Percentiles rank a stretch among this genome's conserved stretches.
Evolutionary conservation across 2,888 invertebrate species (phyloP).

Genomic region (Mycalesis mineus): DNA sequence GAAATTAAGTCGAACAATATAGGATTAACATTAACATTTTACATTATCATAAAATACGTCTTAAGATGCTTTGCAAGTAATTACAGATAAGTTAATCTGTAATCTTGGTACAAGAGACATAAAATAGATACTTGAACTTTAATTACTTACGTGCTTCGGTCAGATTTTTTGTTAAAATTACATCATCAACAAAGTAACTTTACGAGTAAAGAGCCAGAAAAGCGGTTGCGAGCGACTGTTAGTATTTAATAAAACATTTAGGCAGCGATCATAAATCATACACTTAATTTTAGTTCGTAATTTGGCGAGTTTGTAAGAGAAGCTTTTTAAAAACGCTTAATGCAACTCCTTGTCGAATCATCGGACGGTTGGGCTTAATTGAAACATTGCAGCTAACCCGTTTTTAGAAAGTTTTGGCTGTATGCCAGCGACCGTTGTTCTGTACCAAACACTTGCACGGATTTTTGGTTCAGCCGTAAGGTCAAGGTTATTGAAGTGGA

Average conservation of each 20-base stretch:
- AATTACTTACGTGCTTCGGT: neutral
- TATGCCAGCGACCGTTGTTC: slow-evolving; percentile 57
- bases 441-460: slow-evolving; percentile 47
- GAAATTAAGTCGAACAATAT: neutral
- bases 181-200: slow-evolving; percentile 9
- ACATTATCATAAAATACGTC: neutral
- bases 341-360: slow-evolving; percentile 36
- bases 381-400: slow-evolving; percentile 58
- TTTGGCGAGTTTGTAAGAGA: slow-evolving; percentile 31
- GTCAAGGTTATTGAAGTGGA: slow-evolving; percentile 54
- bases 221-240: slow-evolving; percentile 6
- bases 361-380: slow-evolving; percentile 47
- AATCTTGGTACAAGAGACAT: neutral
- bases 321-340: slow-evolving; percentile 37
- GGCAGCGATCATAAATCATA: slow-evolving; percentile 28
- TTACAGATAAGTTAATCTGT: neutral
- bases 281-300: slow-evolving; percentile 29
- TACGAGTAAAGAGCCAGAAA: slow-evolving; percentile 8
- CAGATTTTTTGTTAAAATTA: slow-evolving; percentile 4
- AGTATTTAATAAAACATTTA: slow-evolving; percentile 25
- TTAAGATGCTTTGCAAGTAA: neutral
- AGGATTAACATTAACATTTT: neutral
- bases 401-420: slow-evolving; percentile 67
- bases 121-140: neutral
- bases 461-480: slow-evolving; percentile 53